Evolutionary conservation across 2,888 invertebrate genomes (phyloP), one percentile per base, ranked within the genome.

Genomic region (Hypercompe scribonia): DNA sequence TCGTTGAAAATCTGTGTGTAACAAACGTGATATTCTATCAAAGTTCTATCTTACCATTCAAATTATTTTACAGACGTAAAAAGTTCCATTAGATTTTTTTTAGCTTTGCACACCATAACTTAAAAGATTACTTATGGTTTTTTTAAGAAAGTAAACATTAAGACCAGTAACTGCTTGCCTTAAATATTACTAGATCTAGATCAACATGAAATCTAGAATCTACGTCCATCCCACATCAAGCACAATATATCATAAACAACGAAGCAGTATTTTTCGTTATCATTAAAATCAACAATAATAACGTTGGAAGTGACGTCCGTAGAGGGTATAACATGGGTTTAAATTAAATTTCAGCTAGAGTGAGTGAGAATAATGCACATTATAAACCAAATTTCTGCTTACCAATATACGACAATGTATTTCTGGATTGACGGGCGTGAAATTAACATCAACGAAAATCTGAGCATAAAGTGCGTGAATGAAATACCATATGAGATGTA

Each of bases 391-490:
- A 83, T 85, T 83, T 78, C 75, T 73, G 75, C 81, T 79, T 79
- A 79, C 81, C 82, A 82, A 84, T 81, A 84, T 77, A 85, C 79
- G 81, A 84, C 82, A 84, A 75, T 83, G 82, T 87, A 82, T 83
- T 80, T 76, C 42, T 78, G 78, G 84, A 88, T 83, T 88, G 91
- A 91, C 92, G 86, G 79, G 84, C 91, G 89, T 91, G 90, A 91
- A 91, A 91, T 91, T 89, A 89, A 86, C 86, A 86, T 86, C 88
- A 87, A 86, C 83, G 86, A 85, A 87, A 88, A 87, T 86, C 84
- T 83, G 82, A 82, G 78, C 78, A 83, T 82, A 84, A 84, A 80
- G 83, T 82, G 80, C 83, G 85, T 82, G 83, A 75, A 79, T 84
- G 79, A 82, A 84, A 83, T 88, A 84, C 78, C 82, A 63, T 74